Conservation (phyloP, 2,797 vertebrate species). For the Momotus momota region DNA sequence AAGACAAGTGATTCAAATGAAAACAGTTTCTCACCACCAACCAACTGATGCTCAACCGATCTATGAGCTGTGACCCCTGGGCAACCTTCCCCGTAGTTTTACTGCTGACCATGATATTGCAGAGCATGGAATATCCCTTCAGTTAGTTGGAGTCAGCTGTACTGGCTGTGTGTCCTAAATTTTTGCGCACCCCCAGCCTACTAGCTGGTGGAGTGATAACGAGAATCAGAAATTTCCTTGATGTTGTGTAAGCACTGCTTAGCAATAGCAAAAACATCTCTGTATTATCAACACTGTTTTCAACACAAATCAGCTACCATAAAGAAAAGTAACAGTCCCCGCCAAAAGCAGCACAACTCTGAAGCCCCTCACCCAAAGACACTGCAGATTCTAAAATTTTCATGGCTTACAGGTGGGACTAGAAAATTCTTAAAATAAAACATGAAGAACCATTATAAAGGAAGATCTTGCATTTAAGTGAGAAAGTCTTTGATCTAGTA, state of each 20-base stretch:
- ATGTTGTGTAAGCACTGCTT: neutral
- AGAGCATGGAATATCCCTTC: neutral
- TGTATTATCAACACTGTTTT: neutral
- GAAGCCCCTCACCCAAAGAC: neutral
- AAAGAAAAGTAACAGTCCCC: neutral
- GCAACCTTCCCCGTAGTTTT: neutral
- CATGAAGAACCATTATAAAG: neutral
- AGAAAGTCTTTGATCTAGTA: neutral
- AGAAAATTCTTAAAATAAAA: neutral
- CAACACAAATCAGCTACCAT: neutral
- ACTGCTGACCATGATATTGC: neutral
- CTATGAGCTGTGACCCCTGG: accelerated
- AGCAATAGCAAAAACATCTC: neutral
- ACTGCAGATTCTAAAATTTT: neutral
- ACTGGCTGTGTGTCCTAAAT: neutral
- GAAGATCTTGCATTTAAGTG: neutral
- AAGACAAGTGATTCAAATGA: neutral
- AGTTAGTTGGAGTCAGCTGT: neutral
- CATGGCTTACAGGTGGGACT: neutral
- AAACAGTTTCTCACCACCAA: neutral
- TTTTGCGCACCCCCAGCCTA: neutral
- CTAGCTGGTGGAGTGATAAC: neutral
- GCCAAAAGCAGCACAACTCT: neutral
- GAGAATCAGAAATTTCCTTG: neutral
- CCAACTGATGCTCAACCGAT: neutral